These are phyloP conservation scores for Petromus typicus DNA, from an alignment of 2,113 vertebrate species.

Conservation along the genomic window DNA sequence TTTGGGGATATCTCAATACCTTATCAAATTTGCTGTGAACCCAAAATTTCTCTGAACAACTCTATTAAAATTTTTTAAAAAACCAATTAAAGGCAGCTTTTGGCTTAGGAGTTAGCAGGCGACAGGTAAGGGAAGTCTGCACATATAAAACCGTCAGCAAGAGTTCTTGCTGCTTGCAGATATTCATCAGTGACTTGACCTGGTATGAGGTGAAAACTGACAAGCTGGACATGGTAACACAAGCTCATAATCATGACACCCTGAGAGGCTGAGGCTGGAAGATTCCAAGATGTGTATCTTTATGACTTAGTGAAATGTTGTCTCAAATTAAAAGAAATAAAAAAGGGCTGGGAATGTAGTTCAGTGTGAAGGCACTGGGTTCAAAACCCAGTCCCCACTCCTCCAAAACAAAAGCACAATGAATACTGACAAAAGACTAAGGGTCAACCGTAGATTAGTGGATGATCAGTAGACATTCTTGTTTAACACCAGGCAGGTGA, in stretches of 20 bases:
- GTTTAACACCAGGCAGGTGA: constrained; percentile 52
- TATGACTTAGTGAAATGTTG: background rate
- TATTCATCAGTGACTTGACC: background rate
- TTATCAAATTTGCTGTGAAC: background rate
- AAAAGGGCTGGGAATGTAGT: background rate
- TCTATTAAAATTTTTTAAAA: background rate
- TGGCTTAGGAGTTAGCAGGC: background rate
- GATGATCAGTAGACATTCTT: background rate
- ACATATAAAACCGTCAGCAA: background rate
- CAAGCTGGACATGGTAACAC: background rate
- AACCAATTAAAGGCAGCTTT: background rate
- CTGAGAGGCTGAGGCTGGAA: background rate
- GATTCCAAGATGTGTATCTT: background rate
- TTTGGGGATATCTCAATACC: background rate
- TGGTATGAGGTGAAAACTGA: constrained; percentile 6
- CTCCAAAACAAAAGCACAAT: background rate
- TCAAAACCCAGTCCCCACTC: background rate
- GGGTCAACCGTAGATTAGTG: background rate
- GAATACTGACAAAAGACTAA: constrained; percentile 9
- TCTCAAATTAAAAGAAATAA: background rate
- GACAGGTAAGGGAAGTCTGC: background rate
- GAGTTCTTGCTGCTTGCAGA: constrained; percentile 14
- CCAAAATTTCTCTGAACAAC: background rate
- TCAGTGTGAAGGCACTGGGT: background rate
- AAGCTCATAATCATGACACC: background rate